Percentiles rank a stretch among this genome's conserved stretches.
Evolutionary conservation across 2,113 vertebrate species (phyloP).

Genomic region (Pelecanus crispus): DNA sequence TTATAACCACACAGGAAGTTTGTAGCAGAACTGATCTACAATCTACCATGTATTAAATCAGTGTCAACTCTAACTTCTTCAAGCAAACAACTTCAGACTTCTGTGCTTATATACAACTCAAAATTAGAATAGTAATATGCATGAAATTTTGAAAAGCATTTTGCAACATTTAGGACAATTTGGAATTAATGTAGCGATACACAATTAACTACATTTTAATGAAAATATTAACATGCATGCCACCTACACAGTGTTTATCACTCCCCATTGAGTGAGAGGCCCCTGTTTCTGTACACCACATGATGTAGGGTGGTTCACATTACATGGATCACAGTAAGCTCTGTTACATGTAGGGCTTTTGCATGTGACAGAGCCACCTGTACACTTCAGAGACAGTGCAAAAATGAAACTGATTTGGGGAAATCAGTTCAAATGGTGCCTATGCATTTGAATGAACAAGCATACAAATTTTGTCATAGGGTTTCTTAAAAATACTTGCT

Average conservation of each 20-base stretch:
- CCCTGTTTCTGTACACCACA: not conserved
- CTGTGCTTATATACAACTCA: not conserved
- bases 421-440: not conserved
- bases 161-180: not conserved
- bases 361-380: not conserved
- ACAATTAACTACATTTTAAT: not conserved
- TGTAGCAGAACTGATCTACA: not conserved
- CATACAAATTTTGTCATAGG: not conserved
- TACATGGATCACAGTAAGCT: not conserved
- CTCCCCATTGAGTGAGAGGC: not conserved
- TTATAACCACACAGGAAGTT: not conserved
- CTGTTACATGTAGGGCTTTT: not conserved
- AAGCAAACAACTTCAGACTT: not conserved
- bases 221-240: not conserved
- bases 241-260: not conserved
- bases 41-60: not conserved
- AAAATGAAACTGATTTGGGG: not conserved
- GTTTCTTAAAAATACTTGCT: not conserved
- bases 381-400: not conserved
- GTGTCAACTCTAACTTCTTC: not conserved
- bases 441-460: not conserved
- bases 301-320: not conserved
- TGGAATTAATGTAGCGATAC: not conserved
- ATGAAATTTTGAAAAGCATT: not conserved
- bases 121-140: not conserved